Conservation (phyloP, 2,113 vertebrate genomes). For the Theropithecus gelada region DNA sequence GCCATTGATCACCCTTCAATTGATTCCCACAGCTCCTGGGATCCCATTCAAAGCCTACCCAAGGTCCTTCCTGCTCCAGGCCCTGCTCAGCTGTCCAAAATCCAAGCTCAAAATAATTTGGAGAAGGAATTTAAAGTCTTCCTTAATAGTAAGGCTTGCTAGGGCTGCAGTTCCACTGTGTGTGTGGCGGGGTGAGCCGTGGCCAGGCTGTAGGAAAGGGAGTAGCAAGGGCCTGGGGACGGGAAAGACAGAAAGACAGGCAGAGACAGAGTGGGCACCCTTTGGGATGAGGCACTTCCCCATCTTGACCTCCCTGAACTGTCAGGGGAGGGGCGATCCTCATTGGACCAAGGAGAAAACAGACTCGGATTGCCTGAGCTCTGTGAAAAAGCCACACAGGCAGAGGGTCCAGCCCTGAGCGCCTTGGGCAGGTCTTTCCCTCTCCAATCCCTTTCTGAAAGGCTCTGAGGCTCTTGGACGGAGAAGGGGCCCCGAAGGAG, state of each 20-base stretch:
- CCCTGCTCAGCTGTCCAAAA: neutral
- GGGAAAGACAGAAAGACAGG: neutral
- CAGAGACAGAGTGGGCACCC: neutral
- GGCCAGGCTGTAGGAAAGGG: neutral
- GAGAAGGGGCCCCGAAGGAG: neutral
- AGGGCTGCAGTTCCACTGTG: neutral
- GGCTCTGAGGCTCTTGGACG: neutral
- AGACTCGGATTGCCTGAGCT: neutral
- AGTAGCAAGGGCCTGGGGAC: neutral
- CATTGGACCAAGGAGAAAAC: neutral
- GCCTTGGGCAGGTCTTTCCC: neutral
- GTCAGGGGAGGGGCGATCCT: neutral
- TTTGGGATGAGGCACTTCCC: neutral
- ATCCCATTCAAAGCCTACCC: neutral
- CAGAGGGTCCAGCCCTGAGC: neutral
- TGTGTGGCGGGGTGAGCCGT: neutral
- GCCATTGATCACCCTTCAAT: neutral
- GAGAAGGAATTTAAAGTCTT: neutral
- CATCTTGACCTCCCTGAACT: neutral
- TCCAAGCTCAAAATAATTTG: neutral
- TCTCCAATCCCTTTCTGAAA: neutral
- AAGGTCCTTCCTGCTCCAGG: neutral
- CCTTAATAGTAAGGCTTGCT: neutral
- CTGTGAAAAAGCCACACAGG: neutral
- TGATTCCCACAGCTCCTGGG: neutral